A percentile compares a stretch with the other conserved stretches of the same genome.
Conservation (phyloP, 1,140 invertebrate species). For the Branchinecta lindahli region DNA sequence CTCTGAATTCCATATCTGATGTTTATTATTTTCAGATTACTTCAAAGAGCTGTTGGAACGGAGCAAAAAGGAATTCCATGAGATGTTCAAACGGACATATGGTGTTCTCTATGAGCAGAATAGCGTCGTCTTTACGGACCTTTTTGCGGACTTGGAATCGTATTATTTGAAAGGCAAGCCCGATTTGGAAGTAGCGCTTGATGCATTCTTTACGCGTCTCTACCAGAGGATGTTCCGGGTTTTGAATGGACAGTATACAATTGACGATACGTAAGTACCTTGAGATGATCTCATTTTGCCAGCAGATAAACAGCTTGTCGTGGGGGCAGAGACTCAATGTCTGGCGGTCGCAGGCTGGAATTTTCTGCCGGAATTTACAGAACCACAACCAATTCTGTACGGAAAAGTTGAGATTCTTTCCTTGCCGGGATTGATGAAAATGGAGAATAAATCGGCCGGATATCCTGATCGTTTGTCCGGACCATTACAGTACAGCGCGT, state of each 20-base stretch:
- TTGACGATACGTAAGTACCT: constrained; percentile 55
- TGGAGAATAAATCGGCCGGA: not conserved
- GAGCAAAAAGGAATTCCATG: constrained; percentile 69
- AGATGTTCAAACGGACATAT: constrained; percentile 88
- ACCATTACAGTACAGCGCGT: too few species aligned
- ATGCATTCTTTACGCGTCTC: constrained; percentile 78
- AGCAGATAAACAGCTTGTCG: not conserved
- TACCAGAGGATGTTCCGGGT: constrained; percentile 94
- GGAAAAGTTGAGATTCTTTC: too few species aligned
- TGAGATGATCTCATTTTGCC: constrained; percentile 2
- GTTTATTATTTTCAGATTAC: constrained; percentile 46
- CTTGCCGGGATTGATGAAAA: not conserved
- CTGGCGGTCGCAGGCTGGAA: not conserved
- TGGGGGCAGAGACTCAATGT: constrained; percentile 25
- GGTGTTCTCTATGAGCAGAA: constrained; percentile 89
- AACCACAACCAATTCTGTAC: too few species aligned
- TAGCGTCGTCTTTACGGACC: constrained; percentile 72
- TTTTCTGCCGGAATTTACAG: too few species aligned
- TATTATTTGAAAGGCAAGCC: constrained; percentile 71
- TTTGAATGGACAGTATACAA: constrained; percentile 73
- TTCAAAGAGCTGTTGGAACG: constrained; percentile 66
- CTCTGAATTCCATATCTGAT: not conserved
- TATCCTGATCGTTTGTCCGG: not conserved
- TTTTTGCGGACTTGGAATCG: constrained; percentile 74
- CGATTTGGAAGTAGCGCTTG: constrained; percentile 68